Conservation (phyloP, 2,888 invertebrate species). For the Leptinotarsa rubiginosa region DNA sequence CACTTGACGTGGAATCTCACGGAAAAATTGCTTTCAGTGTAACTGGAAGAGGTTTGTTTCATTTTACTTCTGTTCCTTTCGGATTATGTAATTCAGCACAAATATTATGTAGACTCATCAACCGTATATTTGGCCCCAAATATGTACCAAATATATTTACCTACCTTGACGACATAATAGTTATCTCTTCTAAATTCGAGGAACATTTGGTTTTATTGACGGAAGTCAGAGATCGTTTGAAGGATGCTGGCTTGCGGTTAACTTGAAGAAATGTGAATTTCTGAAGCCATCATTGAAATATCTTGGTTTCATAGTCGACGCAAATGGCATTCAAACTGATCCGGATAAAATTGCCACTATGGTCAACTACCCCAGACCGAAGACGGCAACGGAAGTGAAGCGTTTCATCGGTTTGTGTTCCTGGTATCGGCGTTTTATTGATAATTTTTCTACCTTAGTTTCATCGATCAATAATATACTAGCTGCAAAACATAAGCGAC, state of each 20-base stretch:
- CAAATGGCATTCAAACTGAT: slow-evolving; percentile 41
- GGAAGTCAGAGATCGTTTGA: slow-evolving; percentile 41
- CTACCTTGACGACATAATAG: slow-evolving; percentile 50
- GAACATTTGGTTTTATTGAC: slow-evolving; percentile 41
- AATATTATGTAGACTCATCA: slow-evolving; percentile 49
- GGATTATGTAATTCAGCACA: slow-evolving; percentile 48
- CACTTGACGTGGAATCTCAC: slow-evolving; percentile 25
- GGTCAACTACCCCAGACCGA: slow-evolving; percentile 46
- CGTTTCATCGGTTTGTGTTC: slow-evolving; percentile 53
- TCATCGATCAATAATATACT: slow-evolving; percentile 48
- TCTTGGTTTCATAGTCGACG: slow-evolving; percentile 57
- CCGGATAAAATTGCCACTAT: slow-evolving; percentile 30
- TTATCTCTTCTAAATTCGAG: slow-evolving; percentile 54
- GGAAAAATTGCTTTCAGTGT: slow-evolving; percentile 55
- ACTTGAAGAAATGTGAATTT: slow-evolving; percentile 49
- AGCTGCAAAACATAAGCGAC: slow-evolving; percentile 46
- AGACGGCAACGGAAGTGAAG: slow-evolving; percentile 50
- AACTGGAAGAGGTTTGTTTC: slow-evolving; percentile 44
- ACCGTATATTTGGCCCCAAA: slow-evolving; percentile 47
- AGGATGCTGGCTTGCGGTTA: slow-evolving; percentile 52
- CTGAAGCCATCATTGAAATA: slow-evolving; percentile 48
- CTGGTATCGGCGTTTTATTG: slow-evolving; percentile 49
- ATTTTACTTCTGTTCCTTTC: slow-evolving; percentile 37
- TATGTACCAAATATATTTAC: slow-evolving; percentile 46
- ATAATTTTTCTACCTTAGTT: slow-evolving; percentile 48